phyloP scores from a whole-genome alignment of 2,797 vertebrate genomes.

The Coluber constrictor region DNA sequence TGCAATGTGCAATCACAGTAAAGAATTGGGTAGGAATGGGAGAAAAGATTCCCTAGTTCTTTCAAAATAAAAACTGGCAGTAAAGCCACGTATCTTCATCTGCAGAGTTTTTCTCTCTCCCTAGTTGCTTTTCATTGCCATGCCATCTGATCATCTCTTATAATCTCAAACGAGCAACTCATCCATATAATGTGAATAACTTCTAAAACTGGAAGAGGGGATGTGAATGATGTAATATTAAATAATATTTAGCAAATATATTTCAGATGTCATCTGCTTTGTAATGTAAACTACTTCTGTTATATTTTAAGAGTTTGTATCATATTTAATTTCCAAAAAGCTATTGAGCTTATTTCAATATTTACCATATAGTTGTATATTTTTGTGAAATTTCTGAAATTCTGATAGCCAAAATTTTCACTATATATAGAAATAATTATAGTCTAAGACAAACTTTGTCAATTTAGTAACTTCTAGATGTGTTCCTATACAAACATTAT shows the following conservation, averaged over 20 bases:
- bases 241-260: neutral
- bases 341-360: neutral
- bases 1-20: neutral
- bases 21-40: neutral
- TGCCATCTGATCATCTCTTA: neutral
- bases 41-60: neutral
- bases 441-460: neutral
- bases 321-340: neutral
- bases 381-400: neutral
- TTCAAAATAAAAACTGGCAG: neutral
- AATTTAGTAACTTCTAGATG: neutral
- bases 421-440: neutral
- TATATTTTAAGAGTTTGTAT: neutral
- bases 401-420: neutral
- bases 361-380: neutral
- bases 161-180: neutral
- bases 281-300: neutral
- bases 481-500: neutral
- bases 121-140: neutral
- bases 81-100: neutral
- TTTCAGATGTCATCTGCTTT: neutral
- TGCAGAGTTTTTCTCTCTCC: neutral
- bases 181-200: neutral
- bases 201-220: neutral
- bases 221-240: neutral